phyloP scores from a whole-genome alignment of 2,888 invertebrate genomes.

The Dorcus parallelipipedus region DNA sequence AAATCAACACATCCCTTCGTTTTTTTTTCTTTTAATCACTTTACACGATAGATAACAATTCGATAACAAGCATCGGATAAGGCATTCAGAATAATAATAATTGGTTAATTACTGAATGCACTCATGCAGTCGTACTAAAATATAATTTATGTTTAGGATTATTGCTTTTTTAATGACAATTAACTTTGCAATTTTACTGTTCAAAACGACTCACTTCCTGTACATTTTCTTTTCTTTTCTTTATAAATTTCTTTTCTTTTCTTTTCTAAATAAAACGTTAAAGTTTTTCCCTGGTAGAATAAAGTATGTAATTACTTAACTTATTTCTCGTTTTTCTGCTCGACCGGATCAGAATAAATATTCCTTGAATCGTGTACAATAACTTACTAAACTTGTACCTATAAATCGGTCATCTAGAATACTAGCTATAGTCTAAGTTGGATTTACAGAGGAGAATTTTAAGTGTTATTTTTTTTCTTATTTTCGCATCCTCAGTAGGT shows the following conservation, averaged over 20 bases:
- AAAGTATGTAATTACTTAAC: conserved; percentile 44
- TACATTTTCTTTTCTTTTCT: not conserved
- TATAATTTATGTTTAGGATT: no score
- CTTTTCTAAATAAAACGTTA: conserved; percentile 6
- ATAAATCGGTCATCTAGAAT: conserved; percentile 41
- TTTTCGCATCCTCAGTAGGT: no score
- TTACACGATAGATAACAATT: no score
- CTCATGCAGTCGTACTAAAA: no score
- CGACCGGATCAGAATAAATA: conserved; percentile 46
- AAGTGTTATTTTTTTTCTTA: not conserved
- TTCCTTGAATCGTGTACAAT: conserved; percentile 45
- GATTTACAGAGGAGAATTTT: conserved; percentile 1
- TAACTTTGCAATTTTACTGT: no score
- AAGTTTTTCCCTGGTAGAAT: conserved; percentile 29
- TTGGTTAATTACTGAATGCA: no score
- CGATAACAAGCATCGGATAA: no score
- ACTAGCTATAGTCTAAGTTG: not conserved
- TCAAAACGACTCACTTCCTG: no score
- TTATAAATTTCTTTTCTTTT: not conserved
- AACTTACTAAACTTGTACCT: conserved; percentile 47
- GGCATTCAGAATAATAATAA: no score
- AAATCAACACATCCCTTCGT: no score
- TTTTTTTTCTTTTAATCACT: no score
- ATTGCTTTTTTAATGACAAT: no score
- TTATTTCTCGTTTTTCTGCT: conserved; percentile 49